phyloP scores from a whole-genome alignment of 92 coral and sea anemone genomes.

The Desmophyllum pertusum region DNA sequence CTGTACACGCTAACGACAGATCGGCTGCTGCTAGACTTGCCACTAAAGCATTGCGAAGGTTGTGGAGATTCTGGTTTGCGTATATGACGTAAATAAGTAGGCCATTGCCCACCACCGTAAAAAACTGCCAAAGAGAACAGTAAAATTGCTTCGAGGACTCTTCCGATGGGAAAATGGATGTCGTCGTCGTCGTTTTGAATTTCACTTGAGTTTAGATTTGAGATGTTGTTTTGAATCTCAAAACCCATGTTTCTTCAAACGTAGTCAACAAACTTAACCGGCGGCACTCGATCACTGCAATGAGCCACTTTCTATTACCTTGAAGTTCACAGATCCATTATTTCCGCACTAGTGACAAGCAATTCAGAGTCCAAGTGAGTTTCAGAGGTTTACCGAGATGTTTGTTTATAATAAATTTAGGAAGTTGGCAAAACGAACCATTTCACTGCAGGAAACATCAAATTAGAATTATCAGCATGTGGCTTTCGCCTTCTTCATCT shows the following conservation, averaged over 20 bases:
- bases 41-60: conserved; percentile 67
- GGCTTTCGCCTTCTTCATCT: not conserved
- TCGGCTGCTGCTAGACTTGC: conserved; percentile 77
- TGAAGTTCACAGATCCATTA: not conserved
- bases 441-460: not conserved
- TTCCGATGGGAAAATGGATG: not conserved
- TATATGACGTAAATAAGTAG: conserved; percentile 62
- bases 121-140: conserved; percentile 39
- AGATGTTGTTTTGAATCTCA: not conserved
- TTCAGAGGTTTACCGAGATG: not conserved
- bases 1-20: conserved; percentile 65
- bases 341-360: not conserved
- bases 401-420: not conserved
- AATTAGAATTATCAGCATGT: not conserved
- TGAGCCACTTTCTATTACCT: too few species aligned
- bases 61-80: conserved; percentile 60
- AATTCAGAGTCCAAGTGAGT: not conserved
- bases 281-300: too few species aligned
- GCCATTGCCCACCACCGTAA: conserved; percentile 69
- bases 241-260: not conserved
- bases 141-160: conserved; percentile 54
- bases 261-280: not conserved
- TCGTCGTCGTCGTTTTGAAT: not conserved
- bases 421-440: not conserved
- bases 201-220: not conserved